phyloP scores from a whole-genome alignment of 2,888 invertebrate species.

The Parnassius glacialis region DNA sequence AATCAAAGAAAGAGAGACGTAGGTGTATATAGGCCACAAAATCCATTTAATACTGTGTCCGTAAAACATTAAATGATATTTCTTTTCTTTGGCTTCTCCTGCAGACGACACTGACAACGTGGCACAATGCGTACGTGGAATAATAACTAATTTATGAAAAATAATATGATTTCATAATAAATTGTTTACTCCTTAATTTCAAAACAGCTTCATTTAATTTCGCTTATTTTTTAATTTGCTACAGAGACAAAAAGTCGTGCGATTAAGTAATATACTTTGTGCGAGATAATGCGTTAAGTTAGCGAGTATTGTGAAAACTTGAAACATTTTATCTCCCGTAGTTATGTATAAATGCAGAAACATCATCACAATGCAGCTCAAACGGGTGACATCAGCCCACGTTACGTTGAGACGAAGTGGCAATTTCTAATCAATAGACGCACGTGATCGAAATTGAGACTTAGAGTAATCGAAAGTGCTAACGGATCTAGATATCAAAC shows the following conservation, averaged over 20 bases:
- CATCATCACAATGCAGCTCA: slow-evolving; percentile 34
- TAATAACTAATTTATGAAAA: no score
- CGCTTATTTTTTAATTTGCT: slow-evolving; percentile 19
- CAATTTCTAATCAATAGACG: slow-evolving; percentile 67
- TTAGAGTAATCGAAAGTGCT: slow-evolving; percentile 56
- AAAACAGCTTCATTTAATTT: slow-evolving; percentile 2
- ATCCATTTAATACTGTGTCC: no score
- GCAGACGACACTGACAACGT: no score
- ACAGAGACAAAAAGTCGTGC: slow-evolving; percentile 13
- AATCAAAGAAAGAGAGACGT: no score
- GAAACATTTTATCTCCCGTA: background rate
- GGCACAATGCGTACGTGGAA: no score
- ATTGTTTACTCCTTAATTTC: background rate
- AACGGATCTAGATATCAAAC: slow-evolving; percentile 57
- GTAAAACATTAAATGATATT: no score
- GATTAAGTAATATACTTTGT: slow-evolving; percentile 17
- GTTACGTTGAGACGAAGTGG: slow-evolving; percentile 43
- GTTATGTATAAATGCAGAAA: slow-evolving; percentile 21
- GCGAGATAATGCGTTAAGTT: slow-evolving; percentile 13
- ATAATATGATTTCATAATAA: background rate
- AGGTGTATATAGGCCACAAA: no score
- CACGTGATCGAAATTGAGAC: slow-evolving; percentile 59
- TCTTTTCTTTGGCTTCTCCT: no score
- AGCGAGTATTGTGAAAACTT: slow-evolving; percentile 6
- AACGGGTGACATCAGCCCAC: slow-evolving; percentile 57